A percentile compares a stretch with the other conserved stretches of the same genome.
These are phyloP conservation scores for Oreochromis grahami DNA, from an alignment of 2,797 vertebrate species.

Conservation along the genomic window DNA sequence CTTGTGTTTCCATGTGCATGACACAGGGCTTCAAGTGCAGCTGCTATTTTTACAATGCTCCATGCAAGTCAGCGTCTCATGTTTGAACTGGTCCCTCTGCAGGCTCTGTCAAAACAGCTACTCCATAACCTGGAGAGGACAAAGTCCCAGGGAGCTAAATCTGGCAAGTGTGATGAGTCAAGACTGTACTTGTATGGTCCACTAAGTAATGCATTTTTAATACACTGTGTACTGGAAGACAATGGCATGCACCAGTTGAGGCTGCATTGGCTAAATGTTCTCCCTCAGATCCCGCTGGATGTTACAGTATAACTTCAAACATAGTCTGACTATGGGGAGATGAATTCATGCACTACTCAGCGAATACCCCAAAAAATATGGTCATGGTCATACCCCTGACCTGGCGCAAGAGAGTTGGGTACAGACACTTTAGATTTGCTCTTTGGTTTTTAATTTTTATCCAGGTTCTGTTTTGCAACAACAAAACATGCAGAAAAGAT, in stretches of 20 bases:
- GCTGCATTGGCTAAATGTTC: background rate
- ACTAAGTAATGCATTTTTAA: background rate
- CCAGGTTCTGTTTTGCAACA: background rate
- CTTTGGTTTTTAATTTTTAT: rapidly evolving
- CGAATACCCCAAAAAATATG: background rate
- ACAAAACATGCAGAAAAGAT: rapidly evolving
- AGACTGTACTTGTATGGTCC: background rate
- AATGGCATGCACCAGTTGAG: background rate
- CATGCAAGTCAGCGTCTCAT: background rate
- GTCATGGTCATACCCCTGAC: background rate
- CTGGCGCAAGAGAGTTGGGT: no score
- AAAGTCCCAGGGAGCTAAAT: background rate
- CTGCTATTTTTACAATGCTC: background rate
- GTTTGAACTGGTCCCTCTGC: background rate
- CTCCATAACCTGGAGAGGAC: background rate
- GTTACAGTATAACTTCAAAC: background rate
- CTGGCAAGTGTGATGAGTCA: background rate
- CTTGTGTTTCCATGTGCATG: background rate
- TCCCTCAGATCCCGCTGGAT: background rate
- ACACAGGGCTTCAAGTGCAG: background rate
- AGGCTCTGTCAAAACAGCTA: background rate
- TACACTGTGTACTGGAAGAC: background rate
- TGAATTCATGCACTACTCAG: background rate
- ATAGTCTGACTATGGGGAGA: background rate
- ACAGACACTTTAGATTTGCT: background rate